Evolutionary conservation across 2,888 invertebrate species (phyloP).

Genomic region (Nomada hirtipes): DNA sequence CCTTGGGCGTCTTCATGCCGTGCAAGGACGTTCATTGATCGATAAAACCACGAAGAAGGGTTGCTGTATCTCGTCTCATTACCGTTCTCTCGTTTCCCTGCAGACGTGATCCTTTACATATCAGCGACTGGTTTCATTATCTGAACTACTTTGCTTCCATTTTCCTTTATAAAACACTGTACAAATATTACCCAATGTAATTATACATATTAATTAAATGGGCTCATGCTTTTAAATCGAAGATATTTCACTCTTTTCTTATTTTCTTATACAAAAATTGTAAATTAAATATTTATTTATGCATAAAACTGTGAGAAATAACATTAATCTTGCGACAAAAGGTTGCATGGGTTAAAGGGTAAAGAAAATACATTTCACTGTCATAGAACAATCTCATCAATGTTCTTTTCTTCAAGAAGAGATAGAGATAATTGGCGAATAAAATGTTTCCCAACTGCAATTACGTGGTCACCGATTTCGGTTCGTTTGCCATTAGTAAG

Average conservation of each 20-base stretch:
- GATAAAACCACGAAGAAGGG: slow-evolving; percentile 46
- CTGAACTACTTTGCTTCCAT: not conserved
- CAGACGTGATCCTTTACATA: slow-evolving; percentile 3
- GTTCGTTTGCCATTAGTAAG: slow-evolving; percentile 52
- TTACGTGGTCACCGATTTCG: not conserved
- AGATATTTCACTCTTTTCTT: no score
- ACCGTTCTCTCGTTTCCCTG: not conserved
- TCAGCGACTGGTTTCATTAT: not conserved
- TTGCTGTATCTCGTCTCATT: slow-evolving; percentile 30
- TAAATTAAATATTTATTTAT: no score
- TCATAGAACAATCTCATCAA: no score
- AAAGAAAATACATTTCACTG: no score
- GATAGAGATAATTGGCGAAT: not conserved
- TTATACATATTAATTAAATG: no score
- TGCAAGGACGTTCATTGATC: slow-evolving; percentile 65
- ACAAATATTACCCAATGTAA: no score
- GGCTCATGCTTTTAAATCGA: no score
- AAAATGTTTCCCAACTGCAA: not conserved
- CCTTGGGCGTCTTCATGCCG: slow-evolving; percentile 48
- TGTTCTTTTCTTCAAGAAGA: not conserved
- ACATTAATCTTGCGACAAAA: no score
- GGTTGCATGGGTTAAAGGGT: no score
- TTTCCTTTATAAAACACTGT: not conserved
- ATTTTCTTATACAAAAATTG: no score
- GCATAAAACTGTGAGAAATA: no score